Evolutionary conservation across 2,888 invertebrate genomes (phyloP), one percentile per base, ranked within the genome.

Genomic region (Callimorpha dominula): DNA sequence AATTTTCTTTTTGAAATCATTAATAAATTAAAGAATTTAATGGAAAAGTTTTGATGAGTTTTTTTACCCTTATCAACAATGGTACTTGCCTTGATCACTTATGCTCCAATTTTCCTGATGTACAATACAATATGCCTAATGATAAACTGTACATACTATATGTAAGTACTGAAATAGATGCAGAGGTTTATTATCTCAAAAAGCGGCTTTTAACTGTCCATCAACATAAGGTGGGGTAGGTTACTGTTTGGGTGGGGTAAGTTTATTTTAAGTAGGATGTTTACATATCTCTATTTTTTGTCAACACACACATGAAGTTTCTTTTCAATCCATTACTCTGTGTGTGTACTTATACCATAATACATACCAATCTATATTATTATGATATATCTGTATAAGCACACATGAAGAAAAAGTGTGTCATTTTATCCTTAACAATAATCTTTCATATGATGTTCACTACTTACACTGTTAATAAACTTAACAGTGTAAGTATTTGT

Each of bases 401-500:
- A 67, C 40, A 42, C 14, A 52, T 67, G 15, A 43, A 49, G 17
- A 31, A 49, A 76, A 74, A 77, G 73, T 73, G 73, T 74, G 71
- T 31, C 1, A 31, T 78, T 75, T 71, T n/a, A 78, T 67, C 50
- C 72, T 70, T 65, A 76, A 83, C 82, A 84, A 81, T 80, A 79
- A 83, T 76, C 68, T 81, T 85, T 80, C 82, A 87, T 87, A 76
- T 84, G 87, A 86, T 85, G 83, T 88, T 87, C 85, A 87, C 85
- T 87, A 85, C 82, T 78, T 85, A 87, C 31, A 2, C 31, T 31
- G 31, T 31, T 31, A 31, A 31, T 31, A 31, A 31, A 31, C 31
- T 87, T 84, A 89, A 83, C 80, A 88, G 86, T 88, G 85, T 84
- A 84, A 89, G 87, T 89, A 87, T 79, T 83, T 85, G 86, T 86